Conservation (phyloP, 2,888 invertebrate species). For the Elaeidobius kamerunicus region DNA sequence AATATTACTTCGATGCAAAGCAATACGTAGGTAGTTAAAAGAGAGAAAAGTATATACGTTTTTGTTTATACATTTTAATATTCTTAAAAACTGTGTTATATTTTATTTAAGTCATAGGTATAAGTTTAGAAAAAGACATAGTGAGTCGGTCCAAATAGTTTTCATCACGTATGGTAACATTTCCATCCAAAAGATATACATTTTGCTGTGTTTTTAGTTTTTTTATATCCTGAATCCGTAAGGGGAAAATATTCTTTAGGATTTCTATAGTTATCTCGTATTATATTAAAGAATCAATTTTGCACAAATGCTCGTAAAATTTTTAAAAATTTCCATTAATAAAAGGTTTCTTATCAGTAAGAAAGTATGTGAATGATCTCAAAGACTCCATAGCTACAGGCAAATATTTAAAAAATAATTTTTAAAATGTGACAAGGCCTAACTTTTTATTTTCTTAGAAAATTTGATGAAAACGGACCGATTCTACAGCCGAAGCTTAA, state of each 20-base stretch:
- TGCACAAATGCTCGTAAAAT: too few relatives aligned
- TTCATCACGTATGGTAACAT: slow-evolving; percentile 17
- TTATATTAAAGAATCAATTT: too few relatives aligned
- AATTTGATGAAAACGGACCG: slow-evolving; percentile 26
- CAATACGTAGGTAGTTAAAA: slow-evolving; percentile 51
- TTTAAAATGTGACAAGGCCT: too few relatives aligned
- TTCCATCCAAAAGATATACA: slow-evolving; percentile 14
- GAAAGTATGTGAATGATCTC: slow-evolving; percentile 20
- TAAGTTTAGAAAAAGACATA: slow-evolving; percentile 42
- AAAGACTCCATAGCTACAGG: slow-evolving; percentile 24
- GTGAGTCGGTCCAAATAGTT: slow-evolving; percentile 35
- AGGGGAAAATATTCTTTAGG: too few relatives aligned
- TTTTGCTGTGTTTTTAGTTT: background rate
- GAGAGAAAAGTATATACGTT: slow-evolving; percentile 45
- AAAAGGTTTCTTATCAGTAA: slow-evolving; percentile 5
- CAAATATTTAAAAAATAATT: too few relatives aligned
- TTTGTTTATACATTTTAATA: slow-evolving; percentile 49
- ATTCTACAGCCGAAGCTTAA: slow-evolving; percentile 25
- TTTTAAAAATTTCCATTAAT: too few relatives aligned
- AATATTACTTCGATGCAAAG: slow-evolving; percentile 51
- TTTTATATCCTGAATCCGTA: too few relatives aligned
- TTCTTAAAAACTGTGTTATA: slow-evolving; percentile 49
- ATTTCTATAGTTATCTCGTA: too few relatives aligned
- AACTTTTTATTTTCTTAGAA: slow-evolving; percentile 13
- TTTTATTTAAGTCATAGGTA: slow-evolving; percentile 47